Conservation (phyloP, 2,797 vertebrate species). For the Platyrinchus mystaceus region DNA sequence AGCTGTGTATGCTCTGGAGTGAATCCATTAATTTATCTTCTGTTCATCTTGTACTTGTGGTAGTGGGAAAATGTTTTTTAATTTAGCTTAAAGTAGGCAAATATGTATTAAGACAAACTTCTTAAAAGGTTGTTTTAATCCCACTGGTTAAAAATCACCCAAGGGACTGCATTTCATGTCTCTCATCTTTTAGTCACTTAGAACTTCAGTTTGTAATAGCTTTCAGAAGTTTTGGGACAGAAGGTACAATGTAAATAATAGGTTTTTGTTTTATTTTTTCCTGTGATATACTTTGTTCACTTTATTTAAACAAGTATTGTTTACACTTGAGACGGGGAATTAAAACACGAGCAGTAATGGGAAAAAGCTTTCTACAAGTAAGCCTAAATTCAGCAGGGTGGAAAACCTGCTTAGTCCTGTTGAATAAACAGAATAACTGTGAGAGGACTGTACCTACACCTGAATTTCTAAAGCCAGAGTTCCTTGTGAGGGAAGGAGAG, state of each 20-base stretch:
- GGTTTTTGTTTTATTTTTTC: neutral
- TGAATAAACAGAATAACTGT: neutral
- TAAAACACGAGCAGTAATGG: neutral
- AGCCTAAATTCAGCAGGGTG: neutral
- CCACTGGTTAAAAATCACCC: neutral
- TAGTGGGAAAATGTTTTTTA: neutral
- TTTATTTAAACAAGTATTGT: slow-evolving; percentile 19
- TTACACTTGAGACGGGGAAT: neutral
- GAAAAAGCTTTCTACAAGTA: neutral
- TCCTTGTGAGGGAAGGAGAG: neutral
- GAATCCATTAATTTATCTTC: neutral
- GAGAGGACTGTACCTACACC: neutral
- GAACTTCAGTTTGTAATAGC: neutral
- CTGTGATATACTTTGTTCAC: neutral
- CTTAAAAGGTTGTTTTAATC: neutral
- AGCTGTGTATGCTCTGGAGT: neutral
- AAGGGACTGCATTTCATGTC: neutral
- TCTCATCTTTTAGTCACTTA: neutral
- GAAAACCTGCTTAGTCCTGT: neutral
- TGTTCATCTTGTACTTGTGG: neutral
- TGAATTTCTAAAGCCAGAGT: neutral
- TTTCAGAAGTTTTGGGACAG: neutral
- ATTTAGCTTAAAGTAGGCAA: neutral
- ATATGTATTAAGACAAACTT: neutral
- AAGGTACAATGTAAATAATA: neutral